These are phyloP conservation scores for Hassar affinis DNA, from an alignment of 2,113 vertebrate species.

Conservation along the genomic window DNA sequence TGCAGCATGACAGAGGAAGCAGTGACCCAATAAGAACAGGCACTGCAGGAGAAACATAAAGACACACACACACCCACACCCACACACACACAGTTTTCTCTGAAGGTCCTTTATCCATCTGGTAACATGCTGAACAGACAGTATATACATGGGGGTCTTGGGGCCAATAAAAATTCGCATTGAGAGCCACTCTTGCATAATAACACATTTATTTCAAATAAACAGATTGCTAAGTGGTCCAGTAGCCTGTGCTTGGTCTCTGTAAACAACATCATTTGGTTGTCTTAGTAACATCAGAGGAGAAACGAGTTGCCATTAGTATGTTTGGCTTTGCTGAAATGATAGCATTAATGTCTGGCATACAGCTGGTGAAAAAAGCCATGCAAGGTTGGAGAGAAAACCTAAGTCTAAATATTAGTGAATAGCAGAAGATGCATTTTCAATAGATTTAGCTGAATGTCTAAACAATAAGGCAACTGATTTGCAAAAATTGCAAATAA, in stretches of 20 bases:
- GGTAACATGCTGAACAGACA: conserved; percentile 64
- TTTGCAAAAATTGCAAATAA: background rate
- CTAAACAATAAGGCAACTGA: background rate
- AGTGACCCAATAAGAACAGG: conserved; percentile 69
- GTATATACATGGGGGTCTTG: conserved; percentile 58
- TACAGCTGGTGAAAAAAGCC: background rate
- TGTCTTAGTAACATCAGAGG: conserved; percentile 26
- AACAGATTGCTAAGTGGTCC: conserved; percentile 38
- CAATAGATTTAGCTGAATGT: background rate
- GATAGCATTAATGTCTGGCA: background rate
- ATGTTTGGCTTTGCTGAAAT: conserved; percentile 1
- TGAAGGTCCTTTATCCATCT: conserved; percentile 64
- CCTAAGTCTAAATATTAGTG: background rate
- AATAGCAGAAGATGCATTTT: background rate
- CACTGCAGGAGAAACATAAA: conserved; percentile 56
- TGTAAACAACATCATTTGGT: conserved; percentile 34
- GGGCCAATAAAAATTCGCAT: conserved; percentile 48
- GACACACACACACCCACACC: conserved; percentile 14
- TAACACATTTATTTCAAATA: conserved; percentile 51
- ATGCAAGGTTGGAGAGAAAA: background rate
- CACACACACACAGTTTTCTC: conserved; percentile 38
- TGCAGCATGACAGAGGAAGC: conserved; percentile 61
- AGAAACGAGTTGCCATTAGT: conserved; percentile 10
- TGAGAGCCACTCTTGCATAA: conserved; percentile 39
- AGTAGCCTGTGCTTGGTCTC: conserved; percentile 5